Conservation (phyloP, 2,797 vertebrate species). For the Psittacula derbiana region DNA sequence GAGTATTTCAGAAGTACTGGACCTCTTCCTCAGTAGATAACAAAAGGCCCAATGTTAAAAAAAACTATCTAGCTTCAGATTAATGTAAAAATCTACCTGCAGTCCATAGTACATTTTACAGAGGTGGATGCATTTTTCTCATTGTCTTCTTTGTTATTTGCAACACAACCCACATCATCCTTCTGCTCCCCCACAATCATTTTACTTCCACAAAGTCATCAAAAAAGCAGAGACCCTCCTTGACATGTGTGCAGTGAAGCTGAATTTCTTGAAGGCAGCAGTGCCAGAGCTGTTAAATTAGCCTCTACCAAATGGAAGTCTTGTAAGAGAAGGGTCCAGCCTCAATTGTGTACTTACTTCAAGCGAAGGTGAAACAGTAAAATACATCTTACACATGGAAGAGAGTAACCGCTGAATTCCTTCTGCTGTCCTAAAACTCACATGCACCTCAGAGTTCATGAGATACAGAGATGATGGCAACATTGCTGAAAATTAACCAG, state of each 20-base stretch:
- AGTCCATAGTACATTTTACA: neutral
- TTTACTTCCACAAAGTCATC: neutral
- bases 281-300: neutral
- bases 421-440: neutral
- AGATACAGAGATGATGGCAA: neutral
- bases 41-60: neutral
- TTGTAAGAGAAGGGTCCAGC: neutral
- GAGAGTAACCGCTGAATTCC: neutral
- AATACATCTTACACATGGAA: neutral
- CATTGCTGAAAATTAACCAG: neutral
- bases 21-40: neutral
- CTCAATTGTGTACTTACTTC: neutral
- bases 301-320: neutral
- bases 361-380: neutral
- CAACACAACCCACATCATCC: neutral
- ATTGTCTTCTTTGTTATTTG: neutral
- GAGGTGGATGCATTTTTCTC: neutral
- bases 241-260: fast-evolving
- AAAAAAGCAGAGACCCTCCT: neutral
- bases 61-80: neutral
- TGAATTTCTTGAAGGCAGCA: neutral
- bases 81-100: neutral
- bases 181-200: neutral
- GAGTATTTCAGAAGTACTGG: neutral
- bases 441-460: neutral